phyloP scores from a whole-genome alignment of 2,888 invertebrate genomes.

The Catonia carolina region DNA sequence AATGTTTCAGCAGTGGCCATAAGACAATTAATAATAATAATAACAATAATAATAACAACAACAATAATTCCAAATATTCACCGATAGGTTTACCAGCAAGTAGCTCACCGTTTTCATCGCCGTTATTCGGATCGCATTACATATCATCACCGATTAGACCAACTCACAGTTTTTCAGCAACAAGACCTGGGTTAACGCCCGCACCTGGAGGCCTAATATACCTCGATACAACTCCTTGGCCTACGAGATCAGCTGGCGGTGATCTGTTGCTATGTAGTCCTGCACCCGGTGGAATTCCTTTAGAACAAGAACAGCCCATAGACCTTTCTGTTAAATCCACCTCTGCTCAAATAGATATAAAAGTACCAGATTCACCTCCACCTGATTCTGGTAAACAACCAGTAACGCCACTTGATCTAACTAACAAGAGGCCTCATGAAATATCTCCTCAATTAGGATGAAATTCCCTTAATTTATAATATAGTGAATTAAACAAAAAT shows the following conservation, averaged over 20 bases:
- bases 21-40: constrained; percentile 7
- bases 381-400: neutral
- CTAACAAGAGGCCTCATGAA: constrained; percentile 9
- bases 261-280: constrained; percentile 44
- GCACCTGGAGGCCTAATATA: constrained; percentile 29
- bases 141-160: constrained; percentile 24
- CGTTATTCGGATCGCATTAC: constrained; percentile 25
- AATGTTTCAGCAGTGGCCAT: constrained; percentile 35
- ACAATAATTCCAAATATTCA: constrained; percentile 8
- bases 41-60: no score
- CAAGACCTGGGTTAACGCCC: constrained; percentile 33
- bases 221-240: constrained; percentile 25
- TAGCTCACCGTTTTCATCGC: constrained; percentile 19
- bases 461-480: neutral
- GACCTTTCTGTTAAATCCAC: constrained; percentile 43
- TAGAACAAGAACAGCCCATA: constrained; percentile 47
- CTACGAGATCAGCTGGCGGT: constrained; percentile 39
- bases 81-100: constrained; percentile 14
- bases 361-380: neutral
- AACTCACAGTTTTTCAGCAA: constrained; percentile 27
- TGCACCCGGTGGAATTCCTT: constrained; percentile 42
- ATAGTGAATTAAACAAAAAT: neutral
- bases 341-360: constrained; percentile 4
- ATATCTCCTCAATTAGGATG: constrained; percentile 7
- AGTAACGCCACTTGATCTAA: constrained; percentile 3